Evolutionary conservation across 2,113 vertebrate species (phyloP), one percentile per base, ranked within the genome.

Genomic region (Talpa occidentalis): DNA sequence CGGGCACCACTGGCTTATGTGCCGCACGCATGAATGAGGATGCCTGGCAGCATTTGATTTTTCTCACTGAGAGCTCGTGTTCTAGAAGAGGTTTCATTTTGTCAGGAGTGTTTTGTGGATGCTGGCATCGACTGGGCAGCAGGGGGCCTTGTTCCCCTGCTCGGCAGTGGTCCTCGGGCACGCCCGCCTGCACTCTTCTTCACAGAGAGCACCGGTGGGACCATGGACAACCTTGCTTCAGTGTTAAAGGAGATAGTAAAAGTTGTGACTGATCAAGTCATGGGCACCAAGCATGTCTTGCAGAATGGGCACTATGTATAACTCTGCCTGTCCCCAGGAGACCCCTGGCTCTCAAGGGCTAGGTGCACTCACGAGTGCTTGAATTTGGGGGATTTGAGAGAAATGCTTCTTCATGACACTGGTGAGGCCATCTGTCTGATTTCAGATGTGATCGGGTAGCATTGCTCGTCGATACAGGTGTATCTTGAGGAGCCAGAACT

Each of bases 221-320:
- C 8, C 35, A 21, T 22, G 54, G 54, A 56, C 7, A 8, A 52
- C 8, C 26, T 12, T 1, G 26, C 9, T 3, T 59, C 86, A 28
- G 4, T 7, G 40, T 14, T 30, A 42, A 35, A n/a, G 30, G 37
- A 21, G 73, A 22, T 12, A 79, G 37, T 30, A 64, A 54, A n/a
- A 19, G 7, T 19, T 60, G 35, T 42, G 40, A 62, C 5, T 30
- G 32, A 32, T 19, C 44, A 9, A 30, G 5, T n/a, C 52, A 24
- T 21, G 35, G 76, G 60, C 22, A 16, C 66, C 49, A 12, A 32
- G 3, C 16, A 8, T 17, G 49, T 52, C 40, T 12, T 56, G 12
- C 28, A 37, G 40, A 28, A 42, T 0, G 3, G 67, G 82, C 10
- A 3, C 37, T 21, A 3, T 12, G 0, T 0, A 10, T 2, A 2